These are phyloP conservation scores for Lasioglossum pauxillum DNA, from an alignment of 2,888 invertebrate genomes.

Conservation along the genomic window DNA sequence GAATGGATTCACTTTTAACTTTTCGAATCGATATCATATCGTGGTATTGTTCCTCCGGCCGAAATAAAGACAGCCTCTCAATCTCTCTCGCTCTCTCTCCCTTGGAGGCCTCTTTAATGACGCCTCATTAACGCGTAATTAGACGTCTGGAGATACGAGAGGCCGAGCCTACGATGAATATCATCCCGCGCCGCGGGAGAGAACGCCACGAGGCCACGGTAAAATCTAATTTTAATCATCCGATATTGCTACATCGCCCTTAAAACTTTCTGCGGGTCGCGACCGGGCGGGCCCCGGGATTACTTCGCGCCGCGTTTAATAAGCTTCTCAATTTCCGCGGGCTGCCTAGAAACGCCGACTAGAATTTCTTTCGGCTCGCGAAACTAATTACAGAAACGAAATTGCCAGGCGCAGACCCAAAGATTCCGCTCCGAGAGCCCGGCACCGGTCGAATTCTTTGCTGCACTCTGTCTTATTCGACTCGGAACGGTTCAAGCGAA, in stretches of 20 bases:
- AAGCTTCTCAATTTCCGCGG: conserved; percentile 59
- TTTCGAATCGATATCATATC: conserved; percentile 60
- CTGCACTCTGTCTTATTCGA: background rate
- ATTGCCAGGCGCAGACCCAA: conserved; percentile 20
- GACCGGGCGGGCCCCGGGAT: conserved; percentile 35
- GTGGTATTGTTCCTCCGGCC: conserved; percentile 49
- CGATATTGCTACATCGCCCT: conserved; percentile 58
- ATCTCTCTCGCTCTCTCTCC: background rate
- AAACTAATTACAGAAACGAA: conserved; percentile 42
- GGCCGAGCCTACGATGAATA: conserved; percentile 32
- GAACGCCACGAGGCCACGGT: conserved; percentile 5
- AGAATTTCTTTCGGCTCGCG: conserved; percentile 39
- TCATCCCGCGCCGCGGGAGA: background rate
- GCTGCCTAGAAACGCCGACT: conserved; percentile 7
- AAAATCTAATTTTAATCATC: conserved; percentile 59
- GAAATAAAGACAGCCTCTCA: conserved; percentile 43
- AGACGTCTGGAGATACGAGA: conserved; percentile 19
- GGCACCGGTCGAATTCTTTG: background rate
- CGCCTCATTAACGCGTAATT: conserved; percentile 64
- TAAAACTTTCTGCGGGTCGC: conserved; percentile 41
- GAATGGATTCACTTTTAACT: conserved; percentile 56
- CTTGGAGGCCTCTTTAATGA: conserved; percentile 54
- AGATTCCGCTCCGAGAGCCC: background rate
- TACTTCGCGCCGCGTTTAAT: conserved; percentile 60
- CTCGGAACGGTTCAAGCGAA: background rate